Evolutionary conservation across 2,888 invertebrate genomes (phyloP).

Genomic region (Leucophenga montana): DNA sequence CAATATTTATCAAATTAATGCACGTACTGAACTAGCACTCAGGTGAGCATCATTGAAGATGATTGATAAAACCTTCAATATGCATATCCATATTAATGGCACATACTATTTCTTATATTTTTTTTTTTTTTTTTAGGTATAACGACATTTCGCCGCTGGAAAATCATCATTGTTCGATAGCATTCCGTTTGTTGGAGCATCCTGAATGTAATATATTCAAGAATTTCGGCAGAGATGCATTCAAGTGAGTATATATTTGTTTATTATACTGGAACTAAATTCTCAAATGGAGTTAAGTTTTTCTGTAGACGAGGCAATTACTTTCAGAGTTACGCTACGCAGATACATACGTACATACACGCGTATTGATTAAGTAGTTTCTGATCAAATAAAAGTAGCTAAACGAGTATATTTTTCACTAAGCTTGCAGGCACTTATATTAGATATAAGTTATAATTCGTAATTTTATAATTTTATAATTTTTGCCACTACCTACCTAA

Average conservation of each 20-base stretch:
- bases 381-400: too few relatives aligned
- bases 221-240: slow-evolving; percentile 78
- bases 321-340: too few relatives aligned
- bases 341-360: too few relatives aligned
- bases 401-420: too few relatives aligned
- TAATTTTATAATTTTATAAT: too few relatives aligned
- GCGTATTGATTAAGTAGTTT: too few relatives aligned
- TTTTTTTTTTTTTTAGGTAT: slow-evolving; percentile 73
- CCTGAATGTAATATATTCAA: slow-evolving; percentile 87
- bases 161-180: slow-evolving; percentile 90
- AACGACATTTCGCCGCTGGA: slow-evolving; percentile 90
- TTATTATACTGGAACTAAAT: slow-evolving; percentile 7
- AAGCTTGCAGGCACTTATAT: too few relatives aligned
- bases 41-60: slow-evolving; percentile 71
- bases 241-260: slow-evolving; percentile 73
- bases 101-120: background rate
- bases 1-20: slow-evolving; percentile 88
- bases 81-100: background rate
- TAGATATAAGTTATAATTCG: too few relatives aligned
- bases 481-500: too few relatives aligned
- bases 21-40: slow-evolving; percentile 85
- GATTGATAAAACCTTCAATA: too few relatives aligned
- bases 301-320: too few relatives aligned
- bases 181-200: slow-evolving; percentile 85
- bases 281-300: background rate